These are phyloP conservation scores for Caenorhabditis angaria DNA, from an alignment of 2,888 invertebrate genomes.

Conservation along the genomic window DNA sequence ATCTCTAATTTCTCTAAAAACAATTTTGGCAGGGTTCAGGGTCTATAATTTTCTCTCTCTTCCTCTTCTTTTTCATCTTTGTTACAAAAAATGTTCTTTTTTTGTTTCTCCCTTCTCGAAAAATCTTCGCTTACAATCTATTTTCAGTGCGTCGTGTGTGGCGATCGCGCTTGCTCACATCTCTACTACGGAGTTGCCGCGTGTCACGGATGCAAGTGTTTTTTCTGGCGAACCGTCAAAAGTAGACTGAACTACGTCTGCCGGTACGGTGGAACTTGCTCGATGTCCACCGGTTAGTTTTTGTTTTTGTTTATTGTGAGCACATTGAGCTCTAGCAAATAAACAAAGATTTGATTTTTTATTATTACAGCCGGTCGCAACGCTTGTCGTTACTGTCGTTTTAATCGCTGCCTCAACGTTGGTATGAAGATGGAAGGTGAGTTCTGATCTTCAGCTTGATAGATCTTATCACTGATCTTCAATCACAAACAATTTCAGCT, in stretches of 20 bases:
- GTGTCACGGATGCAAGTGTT: conserved; percentile 69
- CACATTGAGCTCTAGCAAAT: too few species aligned
- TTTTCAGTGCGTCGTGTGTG: conserved; percentile 69
- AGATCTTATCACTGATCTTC: not conserved
- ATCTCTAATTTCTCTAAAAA: too few species aligned
- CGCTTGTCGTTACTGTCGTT: conserved; percentile 67
- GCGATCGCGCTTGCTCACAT: conserved; percentile 68
- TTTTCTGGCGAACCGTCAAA: conserved; percentile 70
- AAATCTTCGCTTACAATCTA: not conserved
- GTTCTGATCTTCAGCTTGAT: not conserved
- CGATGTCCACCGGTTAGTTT: conserved; percentile 59
- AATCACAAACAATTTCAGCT: conserved; percentile 28
- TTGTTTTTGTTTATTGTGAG: conserved; percentile 1
- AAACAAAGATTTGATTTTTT: not conserved
- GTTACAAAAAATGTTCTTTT: too few species aligned
- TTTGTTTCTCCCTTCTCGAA: not conserved
- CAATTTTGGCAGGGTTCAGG: too few species aligned
- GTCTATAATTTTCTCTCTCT: too few species aligned
- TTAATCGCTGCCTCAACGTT: conserved; percentile 54
- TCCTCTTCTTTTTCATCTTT: too few species aligned
- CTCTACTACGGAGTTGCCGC: conserved; percentile 70
- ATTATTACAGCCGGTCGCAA: conserved; percentile 56
- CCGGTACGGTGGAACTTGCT: conserved; percentile 65
- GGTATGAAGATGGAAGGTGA: conserved; percentile 59
- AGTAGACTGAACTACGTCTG: conserved; percentile 61